Evolutionary conservation across 2,797 vertebrate genomes (phyloP), one percentile per base, ranked within the genome.

Genomic region (Sebastes iracundus): DNA sequence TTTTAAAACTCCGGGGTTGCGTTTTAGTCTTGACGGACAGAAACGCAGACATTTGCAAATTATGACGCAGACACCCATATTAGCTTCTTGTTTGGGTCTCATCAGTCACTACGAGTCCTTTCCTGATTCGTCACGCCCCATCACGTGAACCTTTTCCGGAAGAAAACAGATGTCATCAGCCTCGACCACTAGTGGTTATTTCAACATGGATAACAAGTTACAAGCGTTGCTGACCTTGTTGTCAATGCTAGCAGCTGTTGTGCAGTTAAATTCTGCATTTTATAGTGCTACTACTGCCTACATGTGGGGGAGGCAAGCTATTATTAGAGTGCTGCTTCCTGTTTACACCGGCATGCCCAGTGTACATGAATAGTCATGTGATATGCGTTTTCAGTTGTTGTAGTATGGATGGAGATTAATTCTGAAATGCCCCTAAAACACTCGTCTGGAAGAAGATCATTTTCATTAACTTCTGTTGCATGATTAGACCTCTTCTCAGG

Each of bases 21-120:
- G 18, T 52, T 52, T 52, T 52, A 20, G 46, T 20, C 46, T 52
- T 18, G 7, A 52, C 2, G 0, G 46, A 52, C 18, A 52, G 46
- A 49, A 52, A 52, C 1, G 2, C 0, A 52, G 46, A 0, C 46
- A 0, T 52, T 52, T 52, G 7, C n/a, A 52, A n/a, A 20, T 52
- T 0, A 52, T 52, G 18, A 1, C 0, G 18, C 8, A 52, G 46
- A n/a, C 18, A 52, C 2, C 46, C 18, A n/a, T 2, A 0, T 52
- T 20, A 9, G 46, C 46, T 20, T 49, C 42, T 49, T 0, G 16
- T 20, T 49, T 49, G 42, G 42, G 42, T 49, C 42, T 49, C 18
- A 52, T 52, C 46, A 52, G 46, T 52, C 46, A 20, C 18, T 9
- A 52, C 1, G 8, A n/a, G 46, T 52, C 46, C 46, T 4, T n/a